Conservation (phyloP, 2,797 vertebrate genomes). For the Enteromius viviparus region DNA sequence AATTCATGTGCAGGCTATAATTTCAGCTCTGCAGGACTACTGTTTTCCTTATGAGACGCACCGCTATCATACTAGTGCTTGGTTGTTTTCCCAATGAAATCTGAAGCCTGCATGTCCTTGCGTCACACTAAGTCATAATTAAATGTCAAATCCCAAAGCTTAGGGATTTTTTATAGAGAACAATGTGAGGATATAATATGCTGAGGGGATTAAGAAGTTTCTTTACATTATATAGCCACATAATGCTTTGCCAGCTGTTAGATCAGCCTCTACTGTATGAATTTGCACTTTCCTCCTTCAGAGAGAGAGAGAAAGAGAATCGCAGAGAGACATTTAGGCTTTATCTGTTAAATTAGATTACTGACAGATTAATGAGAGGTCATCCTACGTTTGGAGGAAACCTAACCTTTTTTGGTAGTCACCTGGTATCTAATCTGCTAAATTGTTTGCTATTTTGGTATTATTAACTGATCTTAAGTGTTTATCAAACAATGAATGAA, state of each 20-base stretch:
- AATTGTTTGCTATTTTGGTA: constrained; percentile 18
- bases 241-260: constrained; percentile 29
- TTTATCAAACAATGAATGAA: constrained; percentile 22
- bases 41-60: constrained; percentile 17
- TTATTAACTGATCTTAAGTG: constrained; percentile 10
- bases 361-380: constrained; percentile 66
- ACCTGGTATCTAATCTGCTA: constrained; percentile 52
- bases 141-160: constrained; percentile 37
- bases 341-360: constrained; percentile 69
- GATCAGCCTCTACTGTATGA: not conserved
- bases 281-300: not conserved
- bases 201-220: constrained; percentile 15
- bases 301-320: not conserved
- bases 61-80: constrained; percentile 7
- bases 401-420: too few relatives aligned
- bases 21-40: constrained; percentile 46
- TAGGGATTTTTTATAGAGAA: constrained; percentile 17
- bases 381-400: constrained; percentile 51
- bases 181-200: constrained; percentile 8
- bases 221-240: not conserved
- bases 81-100: constrained; percentile 33
- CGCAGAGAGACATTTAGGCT: constrained; percentile 11
- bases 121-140: constrained; percentile 31
- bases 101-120: constrained; percentile 13
- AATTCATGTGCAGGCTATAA: constrained; percentile 37